phyloP scores from a whole-genome alignment of 2,888 invertebrate species.

The Dynastes tityus region DNA sequence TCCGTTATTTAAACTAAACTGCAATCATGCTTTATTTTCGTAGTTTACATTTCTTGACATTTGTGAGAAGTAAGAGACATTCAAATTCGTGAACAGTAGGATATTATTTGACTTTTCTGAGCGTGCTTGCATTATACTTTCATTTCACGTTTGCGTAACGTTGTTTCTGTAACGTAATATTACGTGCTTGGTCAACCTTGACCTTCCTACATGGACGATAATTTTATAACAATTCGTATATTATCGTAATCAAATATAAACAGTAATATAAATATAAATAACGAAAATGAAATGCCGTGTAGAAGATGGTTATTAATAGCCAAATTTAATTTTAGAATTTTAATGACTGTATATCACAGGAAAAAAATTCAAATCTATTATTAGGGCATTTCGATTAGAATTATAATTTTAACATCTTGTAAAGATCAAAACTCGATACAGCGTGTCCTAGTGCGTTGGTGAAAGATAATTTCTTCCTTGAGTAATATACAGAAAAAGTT shows the following conservation, averaged over 20 bases:
- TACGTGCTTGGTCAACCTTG: constrained; percentile 12
- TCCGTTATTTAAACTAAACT: too few relatives aligned
- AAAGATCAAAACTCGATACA: too few relatives aligned
- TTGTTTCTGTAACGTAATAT: constrained; percentile 36
- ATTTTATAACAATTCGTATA: not conserved
- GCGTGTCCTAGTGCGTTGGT: too few relatives aligned
- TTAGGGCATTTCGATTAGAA: too few relatives aligned
- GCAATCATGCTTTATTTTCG: not conserved
- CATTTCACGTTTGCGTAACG: constrained; percentile 10
- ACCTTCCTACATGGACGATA: constrained; percentile 11
- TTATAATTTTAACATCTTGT: too few relatives aligned
- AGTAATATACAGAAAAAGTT: too few relatives aligned
- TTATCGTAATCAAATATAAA: not conserved
- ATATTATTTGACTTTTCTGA: not conserved
- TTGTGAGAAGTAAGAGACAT: not conserved
- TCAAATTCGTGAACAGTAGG: not conserved
- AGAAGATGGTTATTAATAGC: too few relatives aligned
- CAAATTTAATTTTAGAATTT: too few relatives aligned
- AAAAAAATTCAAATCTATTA: too few relatives aligned
- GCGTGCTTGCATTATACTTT: constrained; percentile 14
- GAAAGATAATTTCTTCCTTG: too few relatives aligned
- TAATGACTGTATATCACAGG: too few relatives aligned
- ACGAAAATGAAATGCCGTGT: not conserved
- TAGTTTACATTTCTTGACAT: not conserved
- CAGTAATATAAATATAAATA: not conserved